Evolutionary conservation across 1,140 invertebrate genomes (phyloP), one percentile per base, ranked within the genome.

Genomic region (Cydia strobilella): DNA sequence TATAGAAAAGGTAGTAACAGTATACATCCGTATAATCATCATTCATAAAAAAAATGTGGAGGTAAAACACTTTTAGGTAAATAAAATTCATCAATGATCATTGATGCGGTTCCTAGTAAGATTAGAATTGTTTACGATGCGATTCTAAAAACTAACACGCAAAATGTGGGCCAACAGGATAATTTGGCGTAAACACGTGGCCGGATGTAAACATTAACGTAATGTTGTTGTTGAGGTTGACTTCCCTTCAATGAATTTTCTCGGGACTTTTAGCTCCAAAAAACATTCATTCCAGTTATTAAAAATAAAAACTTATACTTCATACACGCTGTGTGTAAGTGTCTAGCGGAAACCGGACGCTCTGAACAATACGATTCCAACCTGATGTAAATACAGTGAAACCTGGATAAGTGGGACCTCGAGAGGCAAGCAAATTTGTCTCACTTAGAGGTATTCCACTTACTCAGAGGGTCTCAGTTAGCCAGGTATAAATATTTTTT

Each of bases 31-130:
- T 23, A 54, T 54, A 59, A 23, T 59, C 9, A 23, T 59, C 54
- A 59, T 59, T 59, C 54, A 23, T 59, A 59, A 45, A 45, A 3
- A 15, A 59, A 59, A 12, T 23, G 4, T 5, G n/a, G n/a, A 6
- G 48, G 6, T 59, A 20, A 10, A 54, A 39, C 42, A 39, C 18
- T 10, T 69, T 18, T 69, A 69, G 31, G 7, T 69, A 69, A 69
- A 42, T 69, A 69, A 69, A 69, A 66, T 69, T 69, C 12, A 18
- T 69, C 27, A 69, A 69, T 69, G 65, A 69, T 42, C 65, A 18
- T 69, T 35, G 65, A 69, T 10, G 27, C 65, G 65, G 31, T 42
- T 69, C 35, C 31, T n/a, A 42, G 65, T 39, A 31, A 18, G 65
- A 69, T 69, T 42, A 69, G 27, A 7, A 7, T 18, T 42, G 65